Percentiles rank a stretch among this genome's conserved stretches.
Evolutionary conservation across 2,797 vertebrate genomes (phyloP).

Genomic region (Morus bassanus): DNA sequence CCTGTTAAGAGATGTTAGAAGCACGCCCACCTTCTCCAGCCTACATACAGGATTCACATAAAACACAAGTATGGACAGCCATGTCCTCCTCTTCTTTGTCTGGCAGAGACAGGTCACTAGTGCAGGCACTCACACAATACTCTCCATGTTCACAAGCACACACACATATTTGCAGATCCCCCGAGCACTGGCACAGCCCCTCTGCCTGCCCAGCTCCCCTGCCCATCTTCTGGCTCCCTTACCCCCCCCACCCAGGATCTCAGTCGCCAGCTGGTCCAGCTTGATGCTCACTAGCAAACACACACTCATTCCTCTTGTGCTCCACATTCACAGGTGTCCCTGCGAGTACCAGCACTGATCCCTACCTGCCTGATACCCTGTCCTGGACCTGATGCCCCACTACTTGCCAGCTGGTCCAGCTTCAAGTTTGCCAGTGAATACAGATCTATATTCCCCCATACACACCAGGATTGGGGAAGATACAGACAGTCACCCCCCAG

Average conservation of each 20-base stretch:
- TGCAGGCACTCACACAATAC: neutral
- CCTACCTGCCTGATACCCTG: fast-evolving
- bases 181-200: fast-evolving
- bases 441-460: fast-evolving
- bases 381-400: neutral
- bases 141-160: neutral
- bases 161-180: neutral
- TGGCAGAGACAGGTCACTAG: neutral
- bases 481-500: neutral
- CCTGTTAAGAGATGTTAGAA: neutral
- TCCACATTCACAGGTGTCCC: neutral
- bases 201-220: neutral
- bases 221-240: neutral
- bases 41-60: neutral
- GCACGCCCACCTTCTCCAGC: neutral
- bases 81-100: neutral
- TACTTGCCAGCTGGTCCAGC: neutral
- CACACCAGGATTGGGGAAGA: neutral
- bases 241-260: neutral
- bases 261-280: neutral
- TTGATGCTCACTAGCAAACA: fast-evolving
- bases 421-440: neutral
- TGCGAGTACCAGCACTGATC: fast-evolving
- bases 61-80: neutral
- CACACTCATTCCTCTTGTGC: neutral